Base-by-base conservation (phyloP, 2,888 invertebrate species). In the Oxycera nigricornis region DNA sequence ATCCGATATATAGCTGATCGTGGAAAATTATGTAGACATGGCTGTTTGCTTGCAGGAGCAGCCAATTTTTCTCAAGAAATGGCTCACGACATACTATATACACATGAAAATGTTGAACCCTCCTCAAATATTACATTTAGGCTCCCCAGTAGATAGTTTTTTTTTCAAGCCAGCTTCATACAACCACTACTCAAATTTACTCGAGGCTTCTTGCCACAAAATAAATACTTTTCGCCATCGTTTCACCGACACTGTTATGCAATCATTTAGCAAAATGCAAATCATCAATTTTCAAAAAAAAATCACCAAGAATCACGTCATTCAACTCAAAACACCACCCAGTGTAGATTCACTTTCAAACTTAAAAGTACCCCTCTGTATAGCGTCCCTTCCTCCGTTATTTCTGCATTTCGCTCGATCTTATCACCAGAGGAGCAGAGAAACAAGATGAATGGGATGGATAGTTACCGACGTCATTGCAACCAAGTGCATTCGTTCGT, bases 401-500 rank as follows among this genome's bases (percentile, higher is more conserved):
- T n/a, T 61, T 17, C 61, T 61, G 17, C 31, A 31, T 30, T 31
- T 31, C 61, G 9, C 26, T n/a, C n/a, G n/a, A 46, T 11, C 46
- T 46, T 17, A 3, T 46, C 17, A 46, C 14, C 46, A 46, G 4
- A 46, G 46, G 9, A 1, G 30, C 24, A 26, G 65, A n/a, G 65
- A 41, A 11, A 20, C 14, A 41, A 24, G 65, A 65, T 17, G 55
- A 24, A 24, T 9, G 3, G 17, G 59, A 17, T 2, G 67, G 70
- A 30, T 20, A 30, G 14, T 70, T 70, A 55, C 52, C 70, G 70
- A 70, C 70, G 70, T 70, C 70, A 70, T 70, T 70, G 70, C 70
- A 52, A 14, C 70, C 70, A 70, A 70, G 70, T 70, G 70, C 52
- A 70, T 50, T 70, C 52, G 50, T 65, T 65, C 65, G 65, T 65